Base-by-base conservation (phyloP, 1,140 invertebrate species). In the Musca domestica region DNA sequence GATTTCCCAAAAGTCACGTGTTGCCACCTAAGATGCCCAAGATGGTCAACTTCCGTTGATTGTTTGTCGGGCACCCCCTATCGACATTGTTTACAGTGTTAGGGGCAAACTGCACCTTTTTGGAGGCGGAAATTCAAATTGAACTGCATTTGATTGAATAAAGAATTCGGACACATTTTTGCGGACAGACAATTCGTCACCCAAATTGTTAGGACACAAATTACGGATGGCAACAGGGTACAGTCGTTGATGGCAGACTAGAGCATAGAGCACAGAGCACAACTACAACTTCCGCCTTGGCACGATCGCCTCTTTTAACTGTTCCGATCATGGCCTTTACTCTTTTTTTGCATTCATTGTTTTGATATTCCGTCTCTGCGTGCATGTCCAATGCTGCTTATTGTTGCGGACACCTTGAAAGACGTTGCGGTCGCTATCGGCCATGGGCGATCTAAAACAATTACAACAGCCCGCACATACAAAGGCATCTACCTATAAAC, bases 1-100 rank as follows among this genome's bases (percentile, higher is more conserved):
- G 76, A 77, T 75, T 78, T 78, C 76, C 74, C 67, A 78, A 78
- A 78, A 78, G 76, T 78, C 76, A 78, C 76, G 76, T 78, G 76
- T 75, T 76, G 10, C 34, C 34, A 41, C 34, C 34, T 41, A 41
- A 5, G 5, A n/a, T n/a, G n/a, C n/a, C n/a, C n/a, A n/a, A n/a
- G n/a, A 41, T 41, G 34, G 34, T 2, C 14, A 46, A 34, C 63
- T 64, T 64, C 47, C 41, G 63, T 64, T 48, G 47, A 22, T 34
- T 19, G 23, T 61, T 61, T 17, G 19, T 22, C 9, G 1, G 3
- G 5, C 56, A 30, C 17, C 27, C 27, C 54, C 56, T 27, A 34
- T 41, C 2, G 56, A 34, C 27, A 20, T 41, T 41, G 27, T 34
- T 61, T 61, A 34, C 12, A 34, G n/a, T 61, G 10, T 61, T 34